Percentiles rank a stretch among this genome's conserved stretches.
phyloP scores from a whole-genome alignment of 2,888 invertebrate species.

The Hydriomena furcata region DNA sequence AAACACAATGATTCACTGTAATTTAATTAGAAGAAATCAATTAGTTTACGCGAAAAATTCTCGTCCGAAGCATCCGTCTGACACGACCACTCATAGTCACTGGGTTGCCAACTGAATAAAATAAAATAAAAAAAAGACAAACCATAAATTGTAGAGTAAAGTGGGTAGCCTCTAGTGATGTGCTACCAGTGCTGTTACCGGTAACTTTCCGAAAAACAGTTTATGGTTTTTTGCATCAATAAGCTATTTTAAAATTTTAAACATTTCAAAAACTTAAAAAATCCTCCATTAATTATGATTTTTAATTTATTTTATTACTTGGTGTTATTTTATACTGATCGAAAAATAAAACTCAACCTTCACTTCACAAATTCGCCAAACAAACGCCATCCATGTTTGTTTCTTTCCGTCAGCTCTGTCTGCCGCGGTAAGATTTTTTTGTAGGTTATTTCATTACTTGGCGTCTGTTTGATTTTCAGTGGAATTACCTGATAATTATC shows the following conservation, averaged over 20 bases:
- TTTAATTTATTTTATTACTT: no score
- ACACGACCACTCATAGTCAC: slow-evolving; percentile 77
- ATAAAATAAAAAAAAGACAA: slow-evolving; percentile 1
- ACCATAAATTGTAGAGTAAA: slow-evolving; percentile 39
- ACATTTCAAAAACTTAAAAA: no score
- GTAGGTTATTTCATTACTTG: slow-evolving; percentile 69
- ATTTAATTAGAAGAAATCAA: slow-evolving; percentile 82
- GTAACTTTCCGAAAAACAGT: slow-evolving; percentile 4
- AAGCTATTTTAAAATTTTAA: no score
- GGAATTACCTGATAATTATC: slow-evolving; percentile 37
- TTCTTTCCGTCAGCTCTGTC: slow-evolving; percentile 72
- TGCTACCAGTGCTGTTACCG: slow-evolving; percentile 5
- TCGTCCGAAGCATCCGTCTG: slow-evolving; percentile 74
- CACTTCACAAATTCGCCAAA: slow-evolving; percentile 14
- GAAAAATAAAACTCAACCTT: not conserved
- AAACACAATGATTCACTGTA: slow-evolving; percentile 76
- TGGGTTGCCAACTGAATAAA: slow-evolving; percentile 58
- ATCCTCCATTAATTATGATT: no score
- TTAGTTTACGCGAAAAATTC: slow-evolving; percentile 75
- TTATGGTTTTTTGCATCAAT: not conserved
- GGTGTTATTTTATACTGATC: not conserved
- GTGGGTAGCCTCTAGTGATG: slow-evolving; percentile 34
- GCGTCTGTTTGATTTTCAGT: slow-evolving; percentile 54
- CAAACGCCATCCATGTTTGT: slow-evolving; percentile 66
- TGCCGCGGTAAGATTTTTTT: slow-evolving; percentile 75